A percentile compares a stretch with the other conserved stretches of the same genome.
These are phyloP conservation scores for Pelecanoides urinatrix DNA, from an alignment of 2,113 vertebrate species.

Conservation along the genomic window DNA sequence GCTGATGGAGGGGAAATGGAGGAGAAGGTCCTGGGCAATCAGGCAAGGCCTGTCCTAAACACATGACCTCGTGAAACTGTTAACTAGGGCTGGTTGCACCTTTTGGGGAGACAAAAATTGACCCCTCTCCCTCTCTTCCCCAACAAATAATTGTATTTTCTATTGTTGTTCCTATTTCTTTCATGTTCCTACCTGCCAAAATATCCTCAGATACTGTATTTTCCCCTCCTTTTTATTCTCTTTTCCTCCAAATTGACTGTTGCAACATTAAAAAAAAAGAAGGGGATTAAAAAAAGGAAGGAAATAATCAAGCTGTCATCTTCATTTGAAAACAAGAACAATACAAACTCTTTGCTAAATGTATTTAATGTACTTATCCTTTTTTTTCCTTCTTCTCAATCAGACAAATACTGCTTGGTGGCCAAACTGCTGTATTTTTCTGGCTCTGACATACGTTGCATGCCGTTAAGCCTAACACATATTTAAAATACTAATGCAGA, in stretches of 20 bases:
- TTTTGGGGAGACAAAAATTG: neutral
- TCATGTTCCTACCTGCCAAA: neutral
- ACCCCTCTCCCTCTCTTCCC: neutral
- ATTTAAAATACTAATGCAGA: conserved; percentile 54
- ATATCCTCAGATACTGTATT: neutral
- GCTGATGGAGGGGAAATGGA: neutral
- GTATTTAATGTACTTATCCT: neutral
- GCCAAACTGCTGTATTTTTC: neutral
- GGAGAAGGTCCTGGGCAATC: neutral
- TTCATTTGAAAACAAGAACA: neutral
- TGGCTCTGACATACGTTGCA: neutral
- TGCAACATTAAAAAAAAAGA: neutral
- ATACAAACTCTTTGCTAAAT: neutral
- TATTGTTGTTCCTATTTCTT: neutral
- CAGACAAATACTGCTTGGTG: neutral
- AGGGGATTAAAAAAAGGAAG: neutral
- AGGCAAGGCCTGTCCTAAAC: neutral
- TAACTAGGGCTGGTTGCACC: neutral
- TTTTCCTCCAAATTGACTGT: neutral
- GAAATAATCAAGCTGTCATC: neutral
- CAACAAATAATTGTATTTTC: neutral
- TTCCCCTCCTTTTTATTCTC: neutral
- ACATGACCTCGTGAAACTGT: neutral
- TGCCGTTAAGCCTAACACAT: neutral
- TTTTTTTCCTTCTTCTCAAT: neutral